phyloP scores from a whole-genome alignment of 2,888 invertebrate species.

The Nycteola revayana region DNA sequence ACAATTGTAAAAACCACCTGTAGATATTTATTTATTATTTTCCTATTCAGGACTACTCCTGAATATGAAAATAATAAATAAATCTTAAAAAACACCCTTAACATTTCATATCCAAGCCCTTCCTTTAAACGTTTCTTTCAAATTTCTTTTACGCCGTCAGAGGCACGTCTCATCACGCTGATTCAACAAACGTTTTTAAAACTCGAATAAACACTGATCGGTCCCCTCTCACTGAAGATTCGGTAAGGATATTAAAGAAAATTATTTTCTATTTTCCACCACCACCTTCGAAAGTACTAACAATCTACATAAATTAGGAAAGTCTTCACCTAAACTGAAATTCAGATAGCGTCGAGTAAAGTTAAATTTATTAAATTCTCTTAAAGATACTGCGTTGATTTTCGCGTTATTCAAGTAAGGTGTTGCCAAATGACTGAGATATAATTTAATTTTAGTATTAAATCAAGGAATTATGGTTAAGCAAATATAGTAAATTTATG shows the following conservation, averaged over 20 bases:
- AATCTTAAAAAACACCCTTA: no score
- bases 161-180: conserved; percentile 11
- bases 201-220: conserved; percentile 12
- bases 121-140: conserved; percentile 8
- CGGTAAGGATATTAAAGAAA: conserved; percentile 54
- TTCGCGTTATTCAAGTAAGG: conserved; percentile 37
- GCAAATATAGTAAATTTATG: background rate
- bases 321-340: conserved; percentile 53
- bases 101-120: conserved; percentile 5
- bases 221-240: conserved; percentile 29
- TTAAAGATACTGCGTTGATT: conserved; percentile 44
- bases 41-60: no score
- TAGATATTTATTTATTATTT: no score
- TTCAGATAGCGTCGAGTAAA: conserved; percentile 51
- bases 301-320: conserved; percentile 71
- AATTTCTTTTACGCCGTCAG: conserved; percentile 15
- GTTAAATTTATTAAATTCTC: conserved; percentile 54
- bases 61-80: no score
- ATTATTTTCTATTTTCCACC: conserved; percentile 60
- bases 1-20: no score
- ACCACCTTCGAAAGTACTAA: conserved; percentile 47
- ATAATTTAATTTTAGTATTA: conserved; percentile 25
- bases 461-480: conserved; percentile 15
- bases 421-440: conserved; percentile 10
- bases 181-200: no score